Evolutionary conservation across 2,888 invertebrate genomes (phyloP).

Genomic region (Sarcophaga rosellei): DNA sequence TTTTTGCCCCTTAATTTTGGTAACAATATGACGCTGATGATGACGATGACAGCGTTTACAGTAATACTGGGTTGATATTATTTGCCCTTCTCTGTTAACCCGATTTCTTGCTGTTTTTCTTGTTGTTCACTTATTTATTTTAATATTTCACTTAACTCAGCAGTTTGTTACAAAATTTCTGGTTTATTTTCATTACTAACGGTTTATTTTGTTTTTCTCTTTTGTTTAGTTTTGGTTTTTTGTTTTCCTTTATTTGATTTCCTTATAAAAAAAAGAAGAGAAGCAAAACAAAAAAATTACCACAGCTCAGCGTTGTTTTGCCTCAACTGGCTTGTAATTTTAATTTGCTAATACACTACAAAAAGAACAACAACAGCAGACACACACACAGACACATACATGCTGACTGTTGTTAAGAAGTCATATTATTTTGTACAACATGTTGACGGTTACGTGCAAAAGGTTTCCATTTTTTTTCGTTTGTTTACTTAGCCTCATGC

Average conservation of each 20-base stretch:
- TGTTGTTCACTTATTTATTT: conserved; percentile 33
- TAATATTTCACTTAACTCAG: conserved; percentile 63
- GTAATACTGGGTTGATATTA: neutral
- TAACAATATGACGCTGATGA: neutral
- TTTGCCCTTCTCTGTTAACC: no score
- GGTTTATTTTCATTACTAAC: conserved; percentile 3
- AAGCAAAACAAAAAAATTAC: neutral
- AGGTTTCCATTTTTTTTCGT: no score
- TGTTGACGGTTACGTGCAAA: no score
- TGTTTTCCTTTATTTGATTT: neutral
- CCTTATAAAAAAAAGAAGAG: neutral
- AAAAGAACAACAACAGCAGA: no score
- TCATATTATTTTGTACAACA: no score
- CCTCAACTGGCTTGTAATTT: neutral
- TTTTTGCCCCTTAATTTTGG: conserved; percentile 2
- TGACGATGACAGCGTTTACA: neutral
- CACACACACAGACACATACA: no score
- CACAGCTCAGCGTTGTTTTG: conserved; percentile 11
- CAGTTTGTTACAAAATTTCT: conserved; percentile 28
- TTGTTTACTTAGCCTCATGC: no score
- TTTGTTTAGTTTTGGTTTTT: neutral
- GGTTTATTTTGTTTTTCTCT: conserved; percentile 14
- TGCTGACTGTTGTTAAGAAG: no score
- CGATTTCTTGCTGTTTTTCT: neutral
- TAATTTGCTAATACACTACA: no score